Evolutionary conservation across 2,797 vertebrate genomes (phyloP), one percentile per base, ranked within the genome.

Genomic region (Eulemur rubriventer): DNA sequence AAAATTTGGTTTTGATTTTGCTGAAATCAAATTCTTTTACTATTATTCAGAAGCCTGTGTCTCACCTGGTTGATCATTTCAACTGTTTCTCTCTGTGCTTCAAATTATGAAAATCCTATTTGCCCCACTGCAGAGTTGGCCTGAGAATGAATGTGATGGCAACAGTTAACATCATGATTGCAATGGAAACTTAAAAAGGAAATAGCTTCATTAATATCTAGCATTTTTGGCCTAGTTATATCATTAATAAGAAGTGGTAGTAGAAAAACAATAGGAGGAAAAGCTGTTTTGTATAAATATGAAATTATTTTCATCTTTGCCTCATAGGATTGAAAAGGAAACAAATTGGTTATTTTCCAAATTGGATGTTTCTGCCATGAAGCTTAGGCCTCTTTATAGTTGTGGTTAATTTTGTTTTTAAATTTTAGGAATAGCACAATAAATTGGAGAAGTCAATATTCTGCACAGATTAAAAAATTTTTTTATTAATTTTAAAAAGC

Each of bases 21-120:
- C 76, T 93, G 67, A 94, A 86, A 76, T 95, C 26, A 96, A 52
- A 97, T 93, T 88, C 59, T 94, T 96, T 93, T 63, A 33, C 78
- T 69, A 28, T 89, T 96, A 83, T 92, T 95, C 70, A 81, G 65
- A 92, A 95, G 57, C 78, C 67, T 63, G 18, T 72, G 63, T 97
- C 82, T 97, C 82, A 96, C 94, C 83, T 97, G 55, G 90, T 67
- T 91, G 79, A 91, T 93, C 87, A 92, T 97, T 97, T 83, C 86
- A 18, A 7, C 87, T 96, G 14, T 96, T 96, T 96, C 33, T 93
- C 35, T 97, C 41, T 90, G 48, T 96, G 91, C 87, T 96, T 91
- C 89, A 94, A 89, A 89, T 96, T 55, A 73, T 97, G 89, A 97
- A 63, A 97, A 86, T 95, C 93, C 89, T 70, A 82, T 94, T 97